phyloP scores from a whole-genome alignment of 2,888 invertebrate species.

The Cremastobaeus sp. region DNA sequence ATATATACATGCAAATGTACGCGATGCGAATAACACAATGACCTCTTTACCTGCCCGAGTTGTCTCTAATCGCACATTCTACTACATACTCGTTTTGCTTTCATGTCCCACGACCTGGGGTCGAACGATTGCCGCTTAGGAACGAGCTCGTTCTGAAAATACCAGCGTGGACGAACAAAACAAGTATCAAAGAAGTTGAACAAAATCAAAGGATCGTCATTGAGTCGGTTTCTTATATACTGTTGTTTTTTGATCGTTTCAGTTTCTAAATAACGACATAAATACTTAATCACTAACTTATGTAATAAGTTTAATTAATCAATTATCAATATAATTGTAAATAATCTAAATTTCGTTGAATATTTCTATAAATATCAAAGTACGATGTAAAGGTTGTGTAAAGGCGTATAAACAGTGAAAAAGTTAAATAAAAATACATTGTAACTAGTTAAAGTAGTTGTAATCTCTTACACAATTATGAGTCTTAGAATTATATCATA shows the following conservation, averaged over 20 bases:
- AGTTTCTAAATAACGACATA: slow-evolving; percentile 25
- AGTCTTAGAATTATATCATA: slow-evolving; percentile 29
- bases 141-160: slow-evolving; percentile 26
- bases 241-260: slow-evolving; percentile 7
- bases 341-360: slow-evolving; percentile 20
- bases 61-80: slow-evolving; percentile 71
- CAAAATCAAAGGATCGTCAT: slow-evolving; percentile 11
- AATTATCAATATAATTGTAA: slow-evolving; percentile 25
- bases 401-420: slow-evolving; percentile 41
- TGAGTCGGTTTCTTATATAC: background rate
- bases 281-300: slow-evolving; percentile 47
- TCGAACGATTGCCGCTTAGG: slow-evolving; percentile 21
- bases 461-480: slow-evolving; percentile 46
- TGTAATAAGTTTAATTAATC: slow-evolving; percentile 11
- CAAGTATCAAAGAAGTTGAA: slow-evolving; percentile 3
- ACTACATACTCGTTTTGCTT: slow-evolving; percentile 45
- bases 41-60: slow-evolving; percentile 76
- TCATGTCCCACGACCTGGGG: slow-evolving; percentile 34
- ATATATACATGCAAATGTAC: slow-evolving; percentile 58
- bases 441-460: slow-evolving; percentile 25
- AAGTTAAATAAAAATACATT: slow-evolving; percentile 6
- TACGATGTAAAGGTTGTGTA: slow-evolving; percentile 34
- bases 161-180: slow-evolving; percentile 45
- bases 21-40: slow-evolving; percentile 60
- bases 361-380: slow-evolving; percentile 24